Evolutionary conservation across 2,113 vertebrate species (phyloP).

Genomic region (Myotis yumanensis): DNA sequence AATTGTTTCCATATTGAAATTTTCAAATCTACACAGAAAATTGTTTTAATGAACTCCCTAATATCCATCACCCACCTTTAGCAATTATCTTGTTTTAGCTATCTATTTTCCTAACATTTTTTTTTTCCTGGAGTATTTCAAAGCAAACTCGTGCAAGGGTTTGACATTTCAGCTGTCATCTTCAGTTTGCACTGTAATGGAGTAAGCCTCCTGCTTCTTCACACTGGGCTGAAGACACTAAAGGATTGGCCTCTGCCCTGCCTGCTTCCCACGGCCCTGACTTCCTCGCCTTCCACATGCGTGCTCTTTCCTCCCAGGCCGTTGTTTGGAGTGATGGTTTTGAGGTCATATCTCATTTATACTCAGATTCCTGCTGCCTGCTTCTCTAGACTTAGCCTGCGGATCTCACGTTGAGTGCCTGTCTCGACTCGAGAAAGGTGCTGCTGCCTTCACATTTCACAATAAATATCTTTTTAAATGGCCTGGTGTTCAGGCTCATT

Average conservation of each 20-base stretch:
- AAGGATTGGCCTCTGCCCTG: accelerated
- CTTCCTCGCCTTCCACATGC: accelerated
- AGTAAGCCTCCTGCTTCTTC: background rate
- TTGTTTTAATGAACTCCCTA: background rate
- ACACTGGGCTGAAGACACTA: background rate
- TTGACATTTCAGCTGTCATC: background rate
- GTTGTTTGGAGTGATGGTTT: background rate
- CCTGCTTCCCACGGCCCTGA: too few species aligned
- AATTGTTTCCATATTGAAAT: background rate
- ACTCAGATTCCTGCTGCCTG: background rate
- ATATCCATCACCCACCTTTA: background rate
- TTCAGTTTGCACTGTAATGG: background rate
- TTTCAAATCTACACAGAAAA: background rate
- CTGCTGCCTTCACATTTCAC: constrained; percentile 46
- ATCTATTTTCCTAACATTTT: too few species aligned
- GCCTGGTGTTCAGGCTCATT: constrained; percentile 45
- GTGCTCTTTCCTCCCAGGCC: background rate
- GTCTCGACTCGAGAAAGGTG: background rate
- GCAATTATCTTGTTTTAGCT: background rate
- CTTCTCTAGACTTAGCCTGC: background rate
- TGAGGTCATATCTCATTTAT: background rate
- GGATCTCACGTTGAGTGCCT: constrained; percentile 48
- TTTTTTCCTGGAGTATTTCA: background rate
- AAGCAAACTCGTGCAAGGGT: too few species aligned
- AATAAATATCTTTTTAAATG: constrained; percentile 60